phyloP scores from a whole-genome alignment of 2,888 invertebrate genomes.

The Timema cristinae region DNA sequence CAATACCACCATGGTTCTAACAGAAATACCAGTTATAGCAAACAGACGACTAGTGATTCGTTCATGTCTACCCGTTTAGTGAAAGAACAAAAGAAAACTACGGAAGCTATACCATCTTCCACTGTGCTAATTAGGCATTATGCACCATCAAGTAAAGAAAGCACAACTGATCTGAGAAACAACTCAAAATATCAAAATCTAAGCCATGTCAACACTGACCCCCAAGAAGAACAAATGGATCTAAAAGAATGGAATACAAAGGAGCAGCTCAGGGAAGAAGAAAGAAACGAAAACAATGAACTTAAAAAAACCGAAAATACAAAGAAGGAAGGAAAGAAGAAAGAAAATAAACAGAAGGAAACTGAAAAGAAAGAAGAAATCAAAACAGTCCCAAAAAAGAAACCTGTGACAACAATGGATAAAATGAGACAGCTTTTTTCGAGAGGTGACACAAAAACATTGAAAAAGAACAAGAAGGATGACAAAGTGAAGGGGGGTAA shows the following conservation, averaged over 20 bases:
- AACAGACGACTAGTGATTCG: constrained; percentile 23
- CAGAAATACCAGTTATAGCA: constrained; percentile 48
- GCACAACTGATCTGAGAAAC: not conserved
- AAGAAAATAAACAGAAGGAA: not conserved
- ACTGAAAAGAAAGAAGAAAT: constrained; percentile 14
- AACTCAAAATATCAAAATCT: too few species aligned
- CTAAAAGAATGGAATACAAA: not conserved
- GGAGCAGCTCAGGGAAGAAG: constrained; percentile 37
- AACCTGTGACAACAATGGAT: constrained; percentile 67
- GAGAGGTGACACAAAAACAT: constrained; percentile 63
- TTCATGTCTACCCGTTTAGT: constrained; percentile 22
- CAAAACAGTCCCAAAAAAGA: constrained; percentile 55
- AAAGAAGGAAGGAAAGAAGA: constrained; percentile 19
- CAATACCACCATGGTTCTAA: constrained; percentile 40
- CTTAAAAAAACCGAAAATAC: constrained; percentile 12
- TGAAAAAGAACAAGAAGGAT: constrained; percentile 49
- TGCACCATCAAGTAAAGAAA: constrained; percentile 13
- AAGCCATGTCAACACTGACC: too few species aligned
- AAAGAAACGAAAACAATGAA: constrained; percentile 17
- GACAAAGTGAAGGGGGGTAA: constrained; percentile 19
- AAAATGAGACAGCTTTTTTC: constrained; percentile 74
- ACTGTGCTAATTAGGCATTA: constrained; percentile 27
- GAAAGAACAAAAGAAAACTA: constrained; percentile 22
- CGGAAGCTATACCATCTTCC: constrained; percentile 27
- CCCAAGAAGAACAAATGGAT: too few species aligned